phyloP scores from a whole-genome alignment of 23 tunicate species.

The Trididemnum clinides region DNA sequence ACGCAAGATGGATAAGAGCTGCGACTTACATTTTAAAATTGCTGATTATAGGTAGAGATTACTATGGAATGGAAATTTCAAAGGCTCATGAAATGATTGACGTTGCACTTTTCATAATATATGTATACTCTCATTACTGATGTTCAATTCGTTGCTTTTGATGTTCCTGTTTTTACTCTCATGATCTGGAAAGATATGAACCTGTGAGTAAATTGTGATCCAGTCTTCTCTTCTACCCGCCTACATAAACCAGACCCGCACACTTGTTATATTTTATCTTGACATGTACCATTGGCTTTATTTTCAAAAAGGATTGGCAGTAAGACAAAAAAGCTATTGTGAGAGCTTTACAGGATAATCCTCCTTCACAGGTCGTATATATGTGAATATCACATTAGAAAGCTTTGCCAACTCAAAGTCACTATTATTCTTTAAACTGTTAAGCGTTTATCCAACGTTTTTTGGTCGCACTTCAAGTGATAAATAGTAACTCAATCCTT shows the following conservation, averaged over 20 bases:
- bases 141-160: slow-evolving; percentile 5
- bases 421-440: not conserved
- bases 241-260: not conserved
- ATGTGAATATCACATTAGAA: not conserved
- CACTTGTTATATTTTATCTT: slow-evolving; percentile 10
- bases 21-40: no score
- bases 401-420: not conserved
- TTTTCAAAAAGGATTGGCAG: not conserved
- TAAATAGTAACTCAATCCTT: not conserved
- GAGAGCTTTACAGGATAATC: no score
- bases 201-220: not conserved
- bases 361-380: not conserved
- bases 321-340: not conserved
- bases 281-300: slow-evolving; percentile 6
- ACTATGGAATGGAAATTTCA: not conserved
- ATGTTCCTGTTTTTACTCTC: not conserved
- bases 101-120: not conserved
- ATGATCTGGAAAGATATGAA: slow-evolving; percentile 16
- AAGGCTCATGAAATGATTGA: not conserved
- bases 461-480: not conserved
- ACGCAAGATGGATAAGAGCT: no score
- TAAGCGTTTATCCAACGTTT: not conserved
- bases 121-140: not conserved
- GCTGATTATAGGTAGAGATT: no score
- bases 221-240: not conserved